Percentiles rank a stretch among this genome's conserved stretches.
These are phyloP conservation scores for Asteroscopus sphinx DNA, from an alignment of 2,888 invertebrate genomes.

Conservation along the genomic window DNA sequence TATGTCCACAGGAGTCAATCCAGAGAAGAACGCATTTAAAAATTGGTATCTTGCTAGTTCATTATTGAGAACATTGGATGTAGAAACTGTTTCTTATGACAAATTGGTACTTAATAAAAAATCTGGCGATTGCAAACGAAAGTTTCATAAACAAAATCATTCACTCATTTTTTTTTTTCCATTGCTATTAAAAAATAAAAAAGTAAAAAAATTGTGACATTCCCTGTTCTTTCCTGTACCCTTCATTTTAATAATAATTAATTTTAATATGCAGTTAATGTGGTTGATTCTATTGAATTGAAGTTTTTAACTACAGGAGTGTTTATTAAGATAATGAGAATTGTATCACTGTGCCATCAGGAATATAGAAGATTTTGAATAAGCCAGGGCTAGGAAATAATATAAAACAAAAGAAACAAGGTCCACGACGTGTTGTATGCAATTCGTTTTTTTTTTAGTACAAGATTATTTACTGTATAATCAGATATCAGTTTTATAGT, in stretches of 20 bases:
- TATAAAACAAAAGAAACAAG: constrained; percentile 5
- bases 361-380: constrained; percentile 23
- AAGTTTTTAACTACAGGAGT: constrained; percentile 39
- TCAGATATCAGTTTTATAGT: constrained; percentile 39
- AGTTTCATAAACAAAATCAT: too few relatives aligned
- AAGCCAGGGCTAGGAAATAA: constrained; percentile 18
- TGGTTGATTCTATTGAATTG: constrained; percentile 35
- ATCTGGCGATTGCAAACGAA: too few relatives aligned
- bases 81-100: too few relatives aligned
- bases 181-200: too few relatives aligned
- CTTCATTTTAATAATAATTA: constrained; percentile 29
- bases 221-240: constrained; percentile 46
- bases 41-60: too few relatives aligned
- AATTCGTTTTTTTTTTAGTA: constrained; percentile 22
- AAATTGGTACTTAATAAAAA: too few relatives aligned
- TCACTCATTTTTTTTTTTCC: too few relatives aligned
- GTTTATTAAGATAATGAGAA: constrained; percentile 46
- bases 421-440: constrained; percentile 21
- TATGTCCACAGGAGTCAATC: too few relatives aligned
- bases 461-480: constrained; percentile 37
- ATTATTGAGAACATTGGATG: too few relatives aligned
- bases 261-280: constrained; percentile 26
- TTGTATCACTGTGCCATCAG: constrained; percentile 44
- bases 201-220: too few relatives aligned
- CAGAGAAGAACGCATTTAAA: too few relatives aligned